Evolutionary conservation across 2,113 vertebrate genomes (phyloP), one percentile per base, ranked within the genome.

Genomic region (Strigops habroptila): DNA sequence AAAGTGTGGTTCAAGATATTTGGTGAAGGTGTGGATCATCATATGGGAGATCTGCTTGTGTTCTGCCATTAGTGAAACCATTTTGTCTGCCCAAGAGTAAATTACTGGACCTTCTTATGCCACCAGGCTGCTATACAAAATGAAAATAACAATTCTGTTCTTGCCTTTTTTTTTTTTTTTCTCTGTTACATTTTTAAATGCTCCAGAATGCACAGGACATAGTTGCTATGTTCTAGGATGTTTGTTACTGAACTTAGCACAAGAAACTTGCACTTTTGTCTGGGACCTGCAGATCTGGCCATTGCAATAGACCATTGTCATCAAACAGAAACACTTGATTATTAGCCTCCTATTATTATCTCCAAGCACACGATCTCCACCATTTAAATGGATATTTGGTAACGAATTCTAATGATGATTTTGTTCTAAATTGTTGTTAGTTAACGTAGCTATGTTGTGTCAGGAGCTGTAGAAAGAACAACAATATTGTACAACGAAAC

Each of bases 361-460:
- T 83, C 33, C 33, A 41, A 28, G 18, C 8, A 62, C 8, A 35
- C 49, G 14, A 39, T 70, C 35, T 22, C 21, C 19, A 64, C 17
- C 21, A 51, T 53, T 65, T 52, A 53, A 76, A 39, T 60, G 9
- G 10, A 33, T 81, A 83, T 57, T 71, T 63, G 33, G 7, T 71
- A 71, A 55, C 9, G 7, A 28, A 18, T 44, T 55, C 33, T 65
- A 44, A 33, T 60, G 17, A 30, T 48, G 27, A 6, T 33, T 76
- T 71, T 39, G 7, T 57, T 68, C 9, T 12, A 53, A 37, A 24
- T 37, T 77, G 5, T 25, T 88, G 31, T n/a, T 74, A 48, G 19
- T 31, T 59, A 67, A 21, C 2, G 1, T 27, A 46, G 5, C 39
- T 55, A 13, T 0, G 0, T 33, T 85, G 37, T 21, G 18, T 44